phyloP scores from a whole-genome alignment of 2,888 invertebrate species.

The Xestoiulus laeticollis region DNA sequence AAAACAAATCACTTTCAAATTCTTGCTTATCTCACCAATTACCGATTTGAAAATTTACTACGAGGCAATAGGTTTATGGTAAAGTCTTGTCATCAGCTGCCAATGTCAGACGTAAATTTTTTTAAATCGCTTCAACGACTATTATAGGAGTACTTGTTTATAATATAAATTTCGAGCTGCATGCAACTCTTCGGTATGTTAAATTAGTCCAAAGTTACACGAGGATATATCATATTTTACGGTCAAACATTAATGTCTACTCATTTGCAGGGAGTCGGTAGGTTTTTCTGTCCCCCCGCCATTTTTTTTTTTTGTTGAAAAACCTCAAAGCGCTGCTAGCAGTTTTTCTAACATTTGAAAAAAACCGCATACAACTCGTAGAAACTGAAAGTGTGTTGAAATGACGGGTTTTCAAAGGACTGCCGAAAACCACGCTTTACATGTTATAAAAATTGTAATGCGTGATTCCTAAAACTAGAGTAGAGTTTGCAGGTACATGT shows the following conservation, averaged over 20 bases:
- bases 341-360: neutral
- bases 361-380: neutral
- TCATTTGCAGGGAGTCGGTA: neutral
- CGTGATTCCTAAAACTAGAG: neutral
- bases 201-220: neutral
- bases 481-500: neutral
- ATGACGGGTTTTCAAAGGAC: conserved; percentile 1
- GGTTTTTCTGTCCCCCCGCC: neutral
- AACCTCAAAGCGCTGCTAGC: neutral
- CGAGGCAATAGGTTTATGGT: neutral
- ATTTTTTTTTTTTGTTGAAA: neutral
- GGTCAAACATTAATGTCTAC: neutral
- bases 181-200: neutral
- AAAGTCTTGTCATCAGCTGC: neutral
- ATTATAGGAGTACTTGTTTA: neutral
- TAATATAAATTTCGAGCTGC: neutral
- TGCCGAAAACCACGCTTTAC: neutral
- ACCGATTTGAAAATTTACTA: neutral
- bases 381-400: conserved; percentile 8
- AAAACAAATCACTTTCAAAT: neutral
- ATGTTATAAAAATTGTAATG: neutral
- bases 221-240: neutral
- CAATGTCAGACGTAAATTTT: neutral
- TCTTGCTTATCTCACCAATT: neutral
- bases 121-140: neutral